Conservation (phyloP, 2,113 vertebrate species). For the Climacteris rufus region DNA sequence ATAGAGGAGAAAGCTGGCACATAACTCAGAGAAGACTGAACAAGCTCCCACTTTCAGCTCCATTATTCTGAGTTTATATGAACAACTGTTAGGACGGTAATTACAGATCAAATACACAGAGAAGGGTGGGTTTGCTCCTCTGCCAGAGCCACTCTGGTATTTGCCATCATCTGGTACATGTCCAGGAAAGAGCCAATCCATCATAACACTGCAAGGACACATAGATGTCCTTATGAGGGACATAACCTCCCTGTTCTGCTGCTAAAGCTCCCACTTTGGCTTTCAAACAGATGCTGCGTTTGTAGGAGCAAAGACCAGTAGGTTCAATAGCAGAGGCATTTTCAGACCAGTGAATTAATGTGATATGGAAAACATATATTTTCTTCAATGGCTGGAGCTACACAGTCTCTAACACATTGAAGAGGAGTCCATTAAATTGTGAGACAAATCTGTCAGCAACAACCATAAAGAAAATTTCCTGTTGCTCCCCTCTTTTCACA, state of each 20-base stretch:
- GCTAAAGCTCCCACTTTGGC: not conserved
- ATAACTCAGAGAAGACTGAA: not conserved
- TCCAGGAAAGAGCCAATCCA: not conserved
- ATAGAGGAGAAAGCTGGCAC: not conserved
- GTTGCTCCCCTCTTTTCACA: not conserved
- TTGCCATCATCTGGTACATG: not conserved
- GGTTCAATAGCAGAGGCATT: not conserved
- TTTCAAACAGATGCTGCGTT: not conserved
- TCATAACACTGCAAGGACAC: not conserved
- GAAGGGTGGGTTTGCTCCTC: not conserved
- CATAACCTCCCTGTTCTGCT: not conserved
- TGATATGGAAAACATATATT: not conserved
- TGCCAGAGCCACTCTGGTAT: not conserved
- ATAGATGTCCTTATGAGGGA: not conserved
- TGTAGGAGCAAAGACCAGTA: not conserved
- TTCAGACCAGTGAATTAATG: not conserved
- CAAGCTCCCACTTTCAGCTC: not conserved
- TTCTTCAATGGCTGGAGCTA: not conserved
- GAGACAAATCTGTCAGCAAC: not conserved
- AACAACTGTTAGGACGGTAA: not conserved
- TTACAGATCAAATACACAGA: not conserved
- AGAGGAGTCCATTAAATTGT: not conserved
- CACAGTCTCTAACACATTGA: fast-evolving
- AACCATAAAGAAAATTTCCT: not conserved
- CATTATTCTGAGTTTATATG: not conserved